phyloP scores from a whole-genome alignment of 2,888 invertebrate genomes.

The Sipha maydis region DNA sequence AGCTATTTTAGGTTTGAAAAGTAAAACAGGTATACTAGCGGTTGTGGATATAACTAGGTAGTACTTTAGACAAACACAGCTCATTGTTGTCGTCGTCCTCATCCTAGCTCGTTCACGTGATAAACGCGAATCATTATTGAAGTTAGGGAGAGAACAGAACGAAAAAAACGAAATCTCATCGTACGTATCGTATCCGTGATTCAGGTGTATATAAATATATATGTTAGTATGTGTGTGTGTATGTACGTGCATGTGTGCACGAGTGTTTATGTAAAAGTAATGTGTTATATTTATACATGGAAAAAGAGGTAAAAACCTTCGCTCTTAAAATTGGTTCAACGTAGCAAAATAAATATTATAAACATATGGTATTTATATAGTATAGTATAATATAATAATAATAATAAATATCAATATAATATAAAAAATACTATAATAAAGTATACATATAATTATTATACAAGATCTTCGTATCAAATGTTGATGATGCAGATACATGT shows the following conservation, averaged over 20 bases:
- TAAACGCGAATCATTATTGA: no score
- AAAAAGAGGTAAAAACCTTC: background rate
- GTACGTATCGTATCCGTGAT: background rate
- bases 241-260: background rate
- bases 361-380: background rate
- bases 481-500: background rate
- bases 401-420: background rate
- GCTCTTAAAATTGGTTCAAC: background rate
- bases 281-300: background rate
- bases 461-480: no score
- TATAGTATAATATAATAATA: background rate
- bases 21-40: slow-evolving; percentile 20
- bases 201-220: background rate
- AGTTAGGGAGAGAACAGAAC: background rate
- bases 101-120: background rate
- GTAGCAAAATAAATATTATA: slow-evolving; percentile 29
- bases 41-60: background rate
- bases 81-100: background rate
- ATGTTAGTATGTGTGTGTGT: background rate
- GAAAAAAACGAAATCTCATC: background rate
- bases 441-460: background rate
- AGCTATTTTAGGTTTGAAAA: slow-evolving; percentile 29
- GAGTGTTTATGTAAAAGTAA: background rate
- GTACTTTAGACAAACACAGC: background rate
- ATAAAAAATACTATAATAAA: background rate